Percentiles rank a stretch among this genome's conserved stretches.
Evolutionary conservation across 2,113 vertebrate genomes (phyloP).

Genomic region (Leptodactylus fuscus): DNA sequence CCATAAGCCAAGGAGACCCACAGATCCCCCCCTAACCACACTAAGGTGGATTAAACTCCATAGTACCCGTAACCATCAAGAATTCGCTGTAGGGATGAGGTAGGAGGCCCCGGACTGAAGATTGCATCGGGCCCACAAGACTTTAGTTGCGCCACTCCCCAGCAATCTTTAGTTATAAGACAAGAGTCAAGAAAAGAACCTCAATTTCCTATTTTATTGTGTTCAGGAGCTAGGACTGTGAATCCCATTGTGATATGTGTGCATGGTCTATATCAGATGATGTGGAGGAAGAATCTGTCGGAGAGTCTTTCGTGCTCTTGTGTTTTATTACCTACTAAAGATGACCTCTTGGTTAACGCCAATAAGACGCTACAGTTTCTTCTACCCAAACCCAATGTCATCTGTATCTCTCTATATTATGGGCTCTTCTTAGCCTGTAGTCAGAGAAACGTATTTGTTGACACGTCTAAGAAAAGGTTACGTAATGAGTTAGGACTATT

Average conservation of each 20-base stretch:
- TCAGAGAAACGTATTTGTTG: conserved; percentile 6
- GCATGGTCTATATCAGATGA: background rate
- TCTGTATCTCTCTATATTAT: conserved; percentile 1
- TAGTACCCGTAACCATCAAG: too few relatives aligned
- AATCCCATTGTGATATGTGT: background rate
- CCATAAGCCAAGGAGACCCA: too few relatives aligned
- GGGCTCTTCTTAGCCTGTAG: background rate
- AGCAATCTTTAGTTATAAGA: too few relatives aligned
- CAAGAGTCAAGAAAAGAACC: too few relatives aligned
- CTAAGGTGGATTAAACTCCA: too few relatives aligned
- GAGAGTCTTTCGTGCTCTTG: background rate
- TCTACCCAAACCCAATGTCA: background rate
- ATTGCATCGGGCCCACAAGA: too few relatives aligned
- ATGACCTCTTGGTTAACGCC: background rate
- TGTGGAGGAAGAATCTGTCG: background rate
- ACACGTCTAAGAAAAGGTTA: conserved; percentile 14
- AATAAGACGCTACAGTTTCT: conserved; percentile 7
- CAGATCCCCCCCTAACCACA: too few relatives aligned
- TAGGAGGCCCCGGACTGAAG: too few relatives aligned
- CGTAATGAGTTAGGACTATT: background rate
- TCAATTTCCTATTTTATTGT: background rate
- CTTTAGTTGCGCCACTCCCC: too few relatives aligned
- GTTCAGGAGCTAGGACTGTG: background rate
- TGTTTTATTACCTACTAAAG: conserved; percentile 7
- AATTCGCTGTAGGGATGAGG: too few relatives aligned